Evolutionary conservation across 92 coral and sea anemone species (phyloP).

Genomic region (Porites rus): DNA sequence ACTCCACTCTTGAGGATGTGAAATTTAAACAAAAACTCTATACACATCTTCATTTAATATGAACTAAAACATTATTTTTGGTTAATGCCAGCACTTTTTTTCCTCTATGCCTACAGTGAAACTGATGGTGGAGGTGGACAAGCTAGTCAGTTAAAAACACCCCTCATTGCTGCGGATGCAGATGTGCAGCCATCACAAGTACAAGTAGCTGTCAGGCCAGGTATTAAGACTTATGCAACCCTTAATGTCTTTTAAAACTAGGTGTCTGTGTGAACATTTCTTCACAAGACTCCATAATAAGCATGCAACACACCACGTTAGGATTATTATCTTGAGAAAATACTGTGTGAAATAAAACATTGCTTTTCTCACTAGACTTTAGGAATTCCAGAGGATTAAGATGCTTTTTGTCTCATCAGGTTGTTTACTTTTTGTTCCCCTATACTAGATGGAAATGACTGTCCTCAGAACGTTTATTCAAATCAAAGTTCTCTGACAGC

Average conservation of each 20-base stretch:
- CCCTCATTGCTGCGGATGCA: conserved; percentile 30
- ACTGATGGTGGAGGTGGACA: conserved; percentile 14
- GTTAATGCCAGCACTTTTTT: not conserved
- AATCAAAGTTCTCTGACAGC: conserved; percentile 60
- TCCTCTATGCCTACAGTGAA: conserved; percentile 19
- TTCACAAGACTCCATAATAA: too few relatives aligned
- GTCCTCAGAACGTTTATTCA: conserved; percentile 11
- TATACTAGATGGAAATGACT: conserved; percentile 3
- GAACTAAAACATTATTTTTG: not conserved
- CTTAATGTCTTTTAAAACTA: too few relatives aligned
- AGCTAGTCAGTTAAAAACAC: conserved; percentile 23
- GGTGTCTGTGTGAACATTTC: too few relatives aligned
- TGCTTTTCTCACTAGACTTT: too few relatives aligned
- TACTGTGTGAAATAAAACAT: too few relatives aligned
- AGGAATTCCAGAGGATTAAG: too few relatives aligned
- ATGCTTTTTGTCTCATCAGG: not conserved
- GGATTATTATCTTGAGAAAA: too few relatives aligned
- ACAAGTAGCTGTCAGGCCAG: conserved; percentile 39
- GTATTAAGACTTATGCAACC: not conserved
- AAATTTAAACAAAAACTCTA: too few relatives aligned
- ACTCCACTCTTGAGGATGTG: too few relatives aligned
- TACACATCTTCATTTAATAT: not conserved
- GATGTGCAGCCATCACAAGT: conserved; percentile 16
- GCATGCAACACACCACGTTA: too few relatives aligned
- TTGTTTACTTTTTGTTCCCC: not conserved